Percentiles rank a stretch among this genome's conserved stretches.
Evolutionary conservation across 1,140 invertebrate genomes (phyloP).

Genomic region (Battus philenor): DNA sequence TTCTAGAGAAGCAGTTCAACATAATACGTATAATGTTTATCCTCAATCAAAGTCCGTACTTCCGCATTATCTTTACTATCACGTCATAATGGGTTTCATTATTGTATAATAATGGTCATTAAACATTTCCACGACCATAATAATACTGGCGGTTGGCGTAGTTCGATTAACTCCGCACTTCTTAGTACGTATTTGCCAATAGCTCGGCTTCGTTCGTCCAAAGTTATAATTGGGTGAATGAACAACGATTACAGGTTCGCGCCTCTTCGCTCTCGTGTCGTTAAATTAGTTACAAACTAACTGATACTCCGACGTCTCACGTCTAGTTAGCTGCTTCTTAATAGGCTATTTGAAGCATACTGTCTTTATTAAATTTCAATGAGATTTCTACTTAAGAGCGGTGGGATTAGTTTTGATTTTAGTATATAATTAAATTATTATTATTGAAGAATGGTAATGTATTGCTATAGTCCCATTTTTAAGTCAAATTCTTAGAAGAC

Average conservation of each 20-base stretch:
- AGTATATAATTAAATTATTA: too few species aligned
- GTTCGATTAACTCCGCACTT: not conserved
- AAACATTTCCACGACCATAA: not conserved
- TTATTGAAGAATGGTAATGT: too few species aligned
- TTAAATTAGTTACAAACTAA: conserved; percentile 43
- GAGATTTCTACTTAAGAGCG: not conserved
- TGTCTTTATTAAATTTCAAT: conserved; percentile 6
- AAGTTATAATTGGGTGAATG: conserved; percentile 42
- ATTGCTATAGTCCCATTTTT: too few species aligned
- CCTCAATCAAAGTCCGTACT: conserved; percentile 11
- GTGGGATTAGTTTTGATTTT: not conserved
- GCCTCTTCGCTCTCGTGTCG: conserved; percentile 17
- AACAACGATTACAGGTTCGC: conserved; percentile 31
- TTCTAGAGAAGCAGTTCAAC: too few species aligned
- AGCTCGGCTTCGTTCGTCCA: conserved; percentile 9
- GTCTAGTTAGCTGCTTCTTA: conserved; percentile 24
- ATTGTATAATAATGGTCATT: not conserved
- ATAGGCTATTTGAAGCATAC: conserved; percentile 13
- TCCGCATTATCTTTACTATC: conserved; percentile 12
- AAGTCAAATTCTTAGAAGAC: too few species aligned
- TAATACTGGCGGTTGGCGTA: too few species aligned
- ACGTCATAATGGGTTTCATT: not conserved
- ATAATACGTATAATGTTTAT: too few species aligned
- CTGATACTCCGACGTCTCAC: conserved; percentile 28
- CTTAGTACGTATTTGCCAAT: not conserved